Evolutionary conservation across 30 jellyfish, hydroid and myxozoan species (phyloP).

Genomic region (Sanderia malayensis): DNA sequence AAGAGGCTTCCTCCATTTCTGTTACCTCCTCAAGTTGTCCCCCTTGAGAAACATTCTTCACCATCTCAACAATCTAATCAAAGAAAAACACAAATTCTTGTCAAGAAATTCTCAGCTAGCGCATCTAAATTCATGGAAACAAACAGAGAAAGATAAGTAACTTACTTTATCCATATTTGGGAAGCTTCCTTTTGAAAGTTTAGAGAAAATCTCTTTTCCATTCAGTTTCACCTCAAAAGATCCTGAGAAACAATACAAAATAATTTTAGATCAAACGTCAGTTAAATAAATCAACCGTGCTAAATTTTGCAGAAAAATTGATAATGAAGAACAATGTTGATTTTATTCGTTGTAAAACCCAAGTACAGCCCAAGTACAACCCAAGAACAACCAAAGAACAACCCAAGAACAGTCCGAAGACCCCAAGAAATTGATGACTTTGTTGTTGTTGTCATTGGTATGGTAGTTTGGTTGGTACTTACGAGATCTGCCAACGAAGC

Average conservation of each 20-base stretch:
- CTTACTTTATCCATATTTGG: slow-evolving; percentile 56
- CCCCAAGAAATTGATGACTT: neutral
- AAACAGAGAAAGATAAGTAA: neutral
- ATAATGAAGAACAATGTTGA: neutral
- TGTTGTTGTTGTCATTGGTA: too few species aligned
- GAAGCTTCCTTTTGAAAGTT: slow-evolving; percentile 15
- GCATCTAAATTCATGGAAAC: neutral
- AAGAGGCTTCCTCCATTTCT: neutral
- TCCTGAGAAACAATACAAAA: slow-evolving; percentile 12
- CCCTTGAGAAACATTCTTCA: neutral
- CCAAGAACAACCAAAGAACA: too few species aligned
- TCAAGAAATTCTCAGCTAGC: neutral
- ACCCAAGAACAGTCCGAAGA: too few species aligned
- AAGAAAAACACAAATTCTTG: neutral
- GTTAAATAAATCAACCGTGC: neutral
- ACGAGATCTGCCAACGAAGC: slow-evolving; percentile 51
- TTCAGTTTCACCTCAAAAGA: slow-evolving; percentile 60
- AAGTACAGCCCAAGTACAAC: neutral
- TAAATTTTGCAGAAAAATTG: neutral
- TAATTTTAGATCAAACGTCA: neutral
- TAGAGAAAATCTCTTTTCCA: slow-evolving; percentile 47
- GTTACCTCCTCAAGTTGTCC: slow-evolving; percentile 1
- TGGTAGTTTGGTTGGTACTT: too few species aligned
- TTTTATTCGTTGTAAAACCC: neutral
- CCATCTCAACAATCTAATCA: neutral